Conservation (phyloP, 2,797 vertebrate genomes). For the Myripristis murdjan region DNA sequence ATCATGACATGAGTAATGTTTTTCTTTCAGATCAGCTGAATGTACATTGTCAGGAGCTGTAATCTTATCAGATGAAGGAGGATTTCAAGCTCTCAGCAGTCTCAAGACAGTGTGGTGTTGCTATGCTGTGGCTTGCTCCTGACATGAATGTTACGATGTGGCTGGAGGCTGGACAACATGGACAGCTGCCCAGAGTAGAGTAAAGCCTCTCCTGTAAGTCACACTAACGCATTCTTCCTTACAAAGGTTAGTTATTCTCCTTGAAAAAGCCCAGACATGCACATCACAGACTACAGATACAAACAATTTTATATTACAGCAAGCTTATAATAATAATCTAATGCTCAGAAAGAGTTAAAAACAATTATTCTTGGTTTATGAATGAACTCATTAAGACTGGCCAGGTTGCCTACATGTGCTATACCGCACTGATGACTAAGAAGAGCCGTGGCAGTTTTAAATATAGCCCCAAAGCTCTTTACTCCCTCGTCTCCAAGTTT, state of each 20-base stretch:
- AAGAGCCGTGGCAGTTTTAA: slow-evolving; percentile 48
- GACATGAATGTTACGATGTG: slow-evolving; percentile 52
- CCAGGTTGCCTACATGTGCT: slow-evolving; percentile 54
- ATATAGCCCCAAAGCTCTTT: slow-evolving; percentile 9
- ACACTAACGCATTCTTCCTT: slow-evolving; percentile 56
- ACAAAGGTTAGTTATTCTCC: slow-evolving; percentile 55
- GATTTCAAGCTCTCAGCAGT: slow-evolving; percentile 36
- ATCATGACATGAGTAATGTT: slow-evolving; percentile 39
- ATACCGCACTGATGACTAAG: slow-evolving; percentile 52
- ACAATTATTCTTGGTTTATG: slow-evolving; percentile 47
- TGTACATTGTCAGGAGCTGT: slow-evolving; percentile 52
- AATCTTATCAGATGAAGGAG: slow-evolving; percentile 51
- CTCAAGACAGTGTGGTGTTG: slow-evolving; percentile 51
- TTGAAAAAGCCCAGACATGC: slow-evolving; percentile 57
- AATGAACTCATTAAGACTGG: slow-evolving; percentile 47
- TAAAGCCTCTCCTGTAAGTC: slow-evolving; percentile 51
- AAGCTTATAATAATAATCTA: slow-evolving; percentile 47
- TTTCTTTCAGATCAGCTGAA: slow-evolving; percentile 35
- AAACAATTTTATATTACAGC: slow-evolving; percentile 43
- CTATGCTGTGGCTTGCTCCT: slow-evolving; percentile 32
- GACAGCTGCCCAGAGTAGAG: slow-evolving; percentile 51
- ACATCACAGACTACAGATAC: slow-evolving; percentile 4
- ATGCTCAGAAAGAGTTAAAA: slow-evolving; percentile 48
- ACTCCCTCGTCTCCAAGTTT: slow-evolving; percentile 31
- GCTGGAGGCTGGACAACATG: slow-evolving; percentile 60